Evolutionary conservation across 23 tunicate species (phyloP), one percentile per base, ranked within the genome.

Genomic region (Halocynthia roretzi): DNA sequence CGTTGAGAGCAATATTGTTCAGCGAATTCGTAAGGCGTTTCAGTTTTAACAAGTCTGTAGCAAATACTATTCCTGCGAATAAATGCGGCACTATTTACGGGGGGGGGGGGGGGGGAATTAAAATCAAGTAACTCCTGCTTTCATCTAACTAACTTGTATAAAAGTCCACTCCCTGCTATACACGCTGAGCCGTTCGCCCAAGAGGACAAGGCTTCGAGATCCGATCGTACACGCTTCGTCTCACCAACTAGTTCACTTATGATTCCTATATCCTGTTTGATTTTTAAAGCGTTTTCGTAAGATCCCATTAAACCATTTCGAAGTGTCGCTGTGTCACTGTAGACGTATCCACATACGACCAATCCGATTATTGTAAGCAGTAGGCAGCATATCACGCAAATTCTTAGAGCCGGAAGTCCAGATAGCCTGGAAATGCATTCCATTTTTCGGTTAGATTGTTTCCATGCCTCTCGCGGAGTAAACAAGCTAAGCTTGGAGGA

Each of bases 321-420:
- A 8, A 65, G 70, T 6, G 31, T 65, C 9, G 70, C 22, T 9
- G 15, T 10, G 19, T 65, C 70, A 11, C 10, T 10, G 9, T 9
- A 11, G 31, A 65, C 48, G 10, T 11, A 20, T 8, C 22, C 17
- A 11, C 70, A 65, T 20, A 65, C 48, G 0, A 1, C 6, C 6
- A 15, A 5, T 20, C 17, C 22, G 0, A 65, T 48, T 20, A 15
- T 15, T 10, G 70, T 6, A 15, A 65, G 31, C 9, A 65, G 10
- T 11, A 11, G 48, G 19, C 70, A 65, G 31, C 22, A 9, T 6
- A 48, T 48, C 1, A 65, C 48, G 70, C 31, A 65, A 40, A 65
- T 48, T 65, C 70, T 40, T 6, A 65, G 5, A 65, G 70, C 70
- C 10, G 70, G 15, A 10, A 65, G 70, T 65, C 70, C 70, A 65